Percentiles rank a stretch among this genome's conserved stretches.
phyloP scores from a whole-genome alignment of 2,113 vertebrate species.

The Myotis lucifugus region DNA sequence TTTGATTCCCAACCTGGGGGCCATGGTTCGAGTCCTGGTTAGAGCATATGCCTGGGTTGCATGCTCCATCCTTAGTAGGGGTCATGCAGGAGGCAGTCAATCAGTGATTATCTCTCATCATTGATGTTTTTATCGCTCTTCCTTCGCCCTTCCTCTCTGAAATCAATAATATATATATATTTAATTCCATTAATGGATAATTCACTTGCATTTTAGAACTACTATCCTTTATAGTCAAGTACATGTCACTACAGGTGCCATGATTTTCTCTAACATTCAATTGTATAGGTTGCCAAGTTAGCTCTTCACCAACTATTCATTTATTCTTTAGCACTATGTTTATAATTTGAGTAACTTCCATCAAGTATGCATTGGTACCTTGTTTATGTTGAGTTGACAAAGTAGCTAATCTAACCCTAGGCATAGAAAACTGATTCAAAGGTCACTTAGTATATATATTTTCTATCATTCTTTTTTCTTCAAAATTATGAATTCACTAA shows the following conservation, averaged over 20 bases:
- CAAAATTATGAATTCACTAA: constrained; percentile 24
- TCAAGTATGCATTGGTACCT: not conserved
- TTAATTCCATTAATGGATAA: not conserved
- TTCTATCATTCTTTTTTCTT: not conserved
- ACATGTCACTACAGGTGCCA: not conserved
- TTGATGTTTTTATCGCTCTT: no score
- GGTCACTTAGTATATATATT: not conserved
- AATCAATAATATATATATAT: not conserved
- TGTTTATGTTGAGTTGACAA: not conserved
- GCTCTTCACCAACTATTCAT: not conserved
- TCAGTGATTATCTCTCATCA: no score
- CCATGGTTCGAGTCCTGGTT: no score
- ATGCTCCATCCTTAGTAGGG: no score
- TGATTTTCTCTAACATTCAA: not conserved
- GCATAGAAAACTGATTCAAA: not conserved
- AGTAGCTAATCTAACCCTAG: not conserved
- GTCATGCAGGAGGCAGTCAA: no score
- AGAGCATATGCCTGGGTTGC: no score
- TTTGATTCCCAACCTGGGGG: no score
- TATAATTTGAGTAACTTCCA: not conserved
- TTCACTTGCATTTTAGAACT: constrained; percentile 1
- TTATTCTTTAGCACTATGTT: not conserved
- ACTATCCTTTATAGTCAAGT: not conserved
- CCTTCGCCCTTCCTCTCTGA: no score
- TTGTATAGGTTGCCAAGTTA: not conserved